Base-by-base conservation (phyloP, 2,797 vertebrate species). In the Synanceia verrucosa region DNA sequence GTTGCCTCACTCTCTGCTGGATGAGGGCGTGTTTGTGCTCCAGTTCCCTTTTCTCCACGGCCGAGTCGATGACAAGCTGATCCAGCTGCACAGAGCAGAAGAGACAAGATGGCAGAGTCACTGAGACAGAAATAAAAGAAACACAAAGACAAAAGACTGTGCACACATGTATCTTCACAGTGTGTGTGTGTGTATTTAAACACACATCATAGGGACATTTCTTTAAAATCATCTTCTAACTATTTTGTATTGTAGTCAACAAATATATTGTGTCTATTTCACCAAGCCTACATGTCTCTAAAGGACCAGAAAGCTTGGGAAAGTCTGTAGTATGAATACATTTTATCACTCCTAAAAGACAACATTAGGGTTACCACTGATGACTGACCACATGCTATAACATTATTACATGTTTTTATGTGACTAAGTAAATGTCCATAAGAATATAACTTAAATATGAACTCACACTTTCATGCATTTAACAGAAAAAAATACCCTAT, bases 1-100 rank as follows among this genome's bases (percentile, higher is more conserved):
- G 58, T 23, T 50, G 26, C 81, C 95, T 95, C 84, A 99, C 97
- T 93, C 97, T 93, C 83, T 99, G 97, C 89, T 99, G 98, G 69
- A 99, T 97, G 75, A 97, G 81, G 0, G 97, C 98, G 0, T 99
- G 98, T 64, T 97, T 97, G 88, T 97, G 97, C 81, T 99, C 98
- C 97, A 99, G 90, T 84, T 98, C 97, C 46, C 98, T 93, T 90
- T 99, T 99, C 89, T 99, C 97, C 91, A 99, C 91, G 0, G 98
- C 98, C 0, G 97, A 98, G 88, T 99, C 97, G 0, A 99, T 97
- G 86, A 99, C 98, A 91, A 99, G 93, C 92, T 99, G 98, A 90
- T 99, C 98, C 92, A 99, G 85, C 98, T 99, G 86, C 19, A 83
- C 8, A 50, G 44, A 72, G 48, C 44, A 76, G n/a, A 68, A 4